phyloP scores from a whole-genome alignment of 2,113 vertebrate genomes.

The Ardeotis arabs region DNA sequence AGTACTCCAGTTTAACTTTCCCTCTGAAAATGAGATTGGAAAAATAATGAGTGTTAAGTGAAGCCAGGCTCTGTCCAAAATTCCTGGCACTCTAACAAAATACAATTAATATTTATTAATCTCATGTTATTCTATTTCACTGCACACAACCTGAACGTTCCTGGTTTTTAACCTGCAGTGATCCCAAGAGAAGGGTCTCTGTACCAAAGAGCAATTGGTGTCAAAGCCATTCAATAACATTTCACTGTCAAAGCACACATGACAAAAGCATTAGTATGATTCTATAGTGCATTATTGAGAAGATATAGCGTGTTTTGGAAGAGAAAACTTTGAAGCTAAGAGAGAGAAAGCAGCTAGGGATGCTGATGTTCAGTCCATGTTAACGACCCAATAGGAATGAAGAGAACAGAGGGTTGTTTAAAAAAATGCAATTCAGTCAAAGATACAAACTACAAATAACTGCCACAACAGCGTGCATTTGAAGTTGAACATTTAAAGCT shows the following conservation, averaged over 20 bases:
- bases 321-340: not conserved
- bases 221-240: not conserved
- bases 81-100: not conserved
- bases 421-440: not conserved
- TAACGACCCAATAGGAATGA: not conserved
- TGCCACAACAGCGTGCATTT: not conserved
- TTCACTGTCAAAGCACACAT: not conserved
- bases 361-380: not conserved
- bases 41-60: not conserved
- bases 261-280: not conserved
- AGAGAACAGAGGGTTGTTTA: not conserved
- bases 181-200: not conserved
- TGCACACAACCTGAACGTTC: not conserved
- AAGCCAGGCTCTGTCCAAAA: not conserved
- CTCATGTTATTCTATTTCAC: not conserved
- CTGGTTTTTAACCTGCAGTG: not conserved
- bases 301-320: conserved; percentile 9
- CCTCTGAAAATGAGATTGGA: conserved; percentile 9
- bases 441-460: not conserved
- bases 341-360: conserved; percentile 36
- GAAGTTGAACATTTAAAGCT: not conserved
- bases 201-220: not conserved
- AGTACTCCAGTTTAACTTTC: conserved; percentile 14
- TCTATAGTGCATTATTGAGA: not conserved
- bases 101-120: not conserved